Evolutionary conservation across 2,113 vertebrate species (phyloP).

Genomic region (Euleptes europaea): DNA sequence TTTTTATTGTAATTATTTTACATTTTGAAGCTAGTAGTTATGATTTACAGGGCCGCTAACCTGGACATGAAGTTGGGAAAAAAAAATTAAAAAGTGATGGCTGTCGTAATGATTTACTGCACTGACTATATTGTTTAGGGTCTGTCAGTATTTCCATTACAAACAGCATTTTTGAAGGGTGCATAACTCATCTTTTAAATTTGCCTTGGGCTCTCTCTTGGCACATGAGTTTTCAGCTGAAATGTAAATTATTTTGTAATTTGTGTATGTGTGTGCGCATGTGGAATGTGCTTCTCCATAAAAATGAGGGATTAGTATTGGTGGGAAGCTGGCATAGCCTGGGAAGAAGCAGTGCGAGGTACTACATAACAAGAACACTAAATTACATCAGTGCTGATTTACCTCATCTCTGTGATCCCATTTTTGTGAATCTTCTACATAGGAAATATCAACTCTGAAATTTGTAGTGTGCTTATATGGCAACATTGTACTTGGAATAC

Average conservation of each 20-base stretch:
- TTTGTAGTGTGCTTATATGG: neutral
- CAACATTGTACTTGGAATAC: neutral
- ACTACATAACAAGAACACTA: neutral
- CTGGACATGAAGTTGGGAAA: conserved; percentile 11
- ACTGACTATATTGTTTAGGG: conserved; percentile 6
- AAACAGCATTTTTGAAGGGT: conserved; percentile 41
- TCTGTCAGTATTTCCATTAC: conserved; percentile 8
- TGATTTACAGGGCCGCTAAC: conserved; percentile 22
- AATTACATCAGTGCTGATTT: neutral
- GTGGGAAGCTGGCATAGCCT: neutral
- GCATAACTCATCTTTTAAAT: conserved; percentile 45
- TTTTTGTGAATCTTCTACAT: conserved; percentile 4
- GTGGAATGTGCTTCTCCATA: neutral
- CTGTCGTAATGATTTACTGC: conserved; percentile 13
- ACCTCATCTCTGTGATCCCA: neutral
- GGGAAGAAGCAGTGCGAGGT: neutral
- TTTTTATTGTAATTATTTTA: conserved; percentile 38
- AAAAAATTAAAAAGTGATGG: neutral
- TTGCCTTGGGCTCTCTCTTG: conserved; percentile 13
- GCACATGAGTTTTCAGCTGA: conserved; percentile 25
- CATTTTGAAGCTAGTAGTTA: conserved; percentile 7
- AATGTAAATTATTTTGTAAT: neutral
- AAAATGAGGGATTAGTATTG: neutral
- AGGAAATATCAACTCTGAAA: neutral
- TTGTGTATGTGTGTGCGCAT: conserved; percentile 21